Conservation (phyloP, 2,797 vertebrate species). For the Pteropus rufus region DNA sequence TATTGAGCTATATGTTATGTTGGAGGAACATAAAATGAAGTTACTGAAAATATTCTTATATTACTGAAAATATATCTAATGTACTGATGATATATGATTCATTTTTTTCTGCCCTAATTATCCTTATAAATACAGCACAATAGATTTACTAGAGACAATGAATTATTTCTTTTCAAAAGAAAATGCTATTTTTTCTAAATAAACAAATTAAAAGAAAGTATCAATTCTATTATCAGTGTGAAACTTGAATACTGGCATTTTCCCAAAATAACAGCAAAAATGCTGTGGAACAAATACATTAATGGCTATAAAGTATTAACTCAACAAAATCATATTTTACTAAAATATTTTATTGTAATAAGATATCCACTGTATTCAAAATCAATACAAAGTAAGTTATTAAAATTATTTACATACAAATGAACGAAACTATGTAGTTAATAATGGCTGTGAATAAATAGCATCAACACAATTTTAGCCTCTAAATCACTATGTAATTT, state of each 20-base stretch:
- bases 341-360: slow-evolving; percentile 87
- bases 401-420: slow-evolving; percentile 82
- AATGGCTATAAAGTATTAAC: slow-evolving; percentile 49
- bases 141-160: neutral
- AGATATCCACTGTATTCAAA: slow-evolving; percentile 77
- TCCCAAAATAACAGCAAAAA: slow-evolving; percentile 19
- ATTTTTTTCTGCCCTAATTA: slow-evolving; percentile 14
- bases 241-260: slow-evolving; percentile 7
- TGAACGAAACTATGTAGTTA: slow-evolving; percentile 71
- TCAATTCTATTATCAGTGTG: neutral
- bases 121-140: slow-evolving; percentile 6
- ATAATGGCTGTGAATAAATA: slow-evolving; percentile 63
- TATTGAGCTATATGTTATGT: neutral
- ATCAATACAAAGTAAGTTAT: slow-evolving; percentile 85
- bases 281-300: slow-evolving; percentile 3
- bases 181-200: slow-evolving; percentile 18
- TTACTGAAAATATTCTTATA: neutral
- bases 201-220: slow-evolving; percentile 18
- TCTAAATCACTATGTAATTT: slow-evolving; percentile 61
- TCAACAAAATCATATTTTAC: slow-evolving; percentile 63
- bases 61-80: neutral
- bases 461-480: slow-evolving; percentile 64
- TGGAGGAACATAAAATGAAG: neutral
- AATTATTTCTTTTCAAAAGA: slow-evolving; percentile 27
- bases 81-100: neutral